phyloP scores from a whole-genome alignment of 2,113 vertebrate species.

The Seriola rivoliana region DNA sequence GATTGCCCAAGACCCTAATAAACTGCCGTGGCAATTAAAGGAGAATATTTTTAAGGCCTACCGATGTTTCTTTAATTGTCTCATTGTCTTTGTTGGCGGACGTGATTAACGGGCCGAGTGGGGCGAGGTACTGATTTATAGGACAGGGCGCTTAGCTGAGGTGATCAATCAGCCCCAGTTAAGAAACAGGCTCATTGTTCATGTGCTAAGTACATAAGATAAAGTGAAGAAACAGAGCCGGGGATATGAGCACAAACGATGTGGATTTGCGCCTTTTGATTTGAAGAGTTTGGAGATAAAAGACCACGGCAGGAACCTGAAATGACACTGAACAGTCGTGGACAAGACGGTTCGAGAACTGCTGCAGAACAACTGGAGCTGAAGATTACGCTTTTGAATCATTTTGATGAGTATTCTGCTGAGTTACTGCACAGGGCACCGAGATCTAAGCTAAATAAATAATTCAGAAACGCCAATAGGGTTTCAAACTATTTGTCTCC shows the following conservation, averaged over 20 bases:
- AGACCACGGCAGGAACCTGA: neutral
- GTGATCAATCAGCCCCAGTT: slow-evolving; percentile 76
- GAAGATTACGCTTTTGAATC: slow-evolving; percentile 29
- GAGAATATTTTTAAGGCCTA: slow-evolving; percentile 66
- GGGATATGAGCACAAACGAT: neutral
- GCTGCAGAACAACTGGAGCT: slow-evolving; percentile 17
- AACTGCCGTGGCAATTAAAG: slow-evolving; percentile 76
- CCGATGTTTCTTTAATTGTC: slow-evolving; percentile 73
- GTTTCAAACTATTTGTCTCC: slow-evolving; percentile 68
- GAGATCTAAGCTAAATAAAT: slow-evolving; percentile 64
- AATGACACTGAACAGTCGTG: neutral
- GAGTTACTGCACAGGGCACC: slow-evolving; percentile 28
- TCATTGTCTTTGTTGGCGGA: slow-evolving; percentile 66
- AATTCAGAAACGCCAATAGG: slow-evolving; percentile 63
- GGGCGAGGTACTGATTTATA: slow-evolving; percentile 72
- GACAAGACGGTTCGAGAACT: slow-evolving; percentile 6
- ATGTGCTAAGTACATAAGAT: slow-evolving; percentile 44
- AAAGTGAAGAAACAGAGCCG: slow-evolving; percentile 17
- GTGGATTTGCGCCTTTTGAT: slow-evolving; percentile 20
- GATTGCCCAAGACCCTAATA: slow-evolving; percentile 65
- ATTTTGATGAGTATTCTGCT: slow-evolving; percentile 66
- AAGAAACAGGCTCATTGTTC: slow-evolving; percentile 61
- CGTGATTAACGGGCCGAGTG: slow-evolving; percentile 70
- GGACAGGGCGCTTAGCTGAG: slow-evolving; percentile 45
- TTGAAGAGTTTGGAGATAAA: neutral